These are phyloP conservation scores for Campoplex nolae DNA, from an alignment of 2,888 invertebrate species.

Conservation along the genomic window DNA sequence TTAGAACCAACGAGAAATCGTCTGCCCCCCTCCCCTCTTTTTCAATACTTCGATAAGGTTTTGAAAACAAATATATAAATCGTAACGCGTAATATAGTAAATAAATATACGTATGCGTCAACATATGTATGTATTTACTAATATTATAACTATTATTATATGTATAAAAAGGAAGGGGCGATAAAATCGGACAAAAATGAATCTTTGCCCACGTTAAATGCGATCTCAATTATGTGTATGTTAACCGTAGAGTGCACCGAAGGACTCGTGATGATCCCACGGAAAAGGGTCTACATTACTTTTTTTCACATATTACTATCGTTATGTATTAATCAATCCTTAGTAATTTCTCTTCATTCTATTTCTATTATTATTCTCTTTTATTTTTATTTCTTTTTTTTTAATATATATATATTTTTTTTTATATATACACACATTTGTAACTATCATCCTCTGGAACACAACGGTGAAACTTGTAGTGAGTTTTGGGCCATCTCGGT, in stretches of 20 bases:
- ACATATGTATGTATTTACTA: conserved; percentile 11
- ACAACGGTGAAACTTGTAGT: conserved; percentile 59
- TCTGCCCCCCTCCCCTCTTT: conserved; percentile 1
- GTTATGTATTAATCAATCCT: conserved; percentile 33
- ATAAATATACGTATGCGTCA: conserved; percentile 15
- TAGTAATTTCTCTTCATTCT: conserved; percentile 9
- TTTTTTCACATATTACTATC: conserved; percentile 35
- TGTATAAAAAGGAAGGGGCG: conserved; percentile 41
- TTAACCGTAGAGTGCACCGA: conserved; percentile 55
- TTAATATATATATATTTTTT: background rate
- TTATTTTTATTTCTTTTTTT: conserved; percentile 43
- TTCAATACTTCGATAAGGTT: conserved; percentile 29
- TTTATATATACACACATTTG: conserved; percentile 15
- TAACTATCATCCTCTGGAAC: conserved; percentile 57
- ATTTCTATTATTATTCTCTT: conserved; percentile 3
- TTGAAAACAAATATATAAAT: conserved; percentile 14
- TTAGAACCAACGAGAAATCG: background rate
- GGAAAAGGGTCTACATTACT: conserved; percentile 47
- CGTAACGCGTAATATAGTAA: conserved; percentile 35
- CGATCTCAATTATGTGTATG: conserved; percentile 66
- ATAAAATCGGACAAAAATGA: conserved; percentile 50
- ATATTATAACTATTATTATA: conserved; percentile 32
- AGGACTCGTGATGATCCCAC: conserved; percentile 56
- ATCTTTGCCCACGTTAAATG: conserved; percentile 63
- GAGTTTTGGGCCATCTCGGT: conserved; percentile 55